Base-by-base conservation (phyloP, 64 coral and sea anemone genomes). In the Actinia equina region DNA sequence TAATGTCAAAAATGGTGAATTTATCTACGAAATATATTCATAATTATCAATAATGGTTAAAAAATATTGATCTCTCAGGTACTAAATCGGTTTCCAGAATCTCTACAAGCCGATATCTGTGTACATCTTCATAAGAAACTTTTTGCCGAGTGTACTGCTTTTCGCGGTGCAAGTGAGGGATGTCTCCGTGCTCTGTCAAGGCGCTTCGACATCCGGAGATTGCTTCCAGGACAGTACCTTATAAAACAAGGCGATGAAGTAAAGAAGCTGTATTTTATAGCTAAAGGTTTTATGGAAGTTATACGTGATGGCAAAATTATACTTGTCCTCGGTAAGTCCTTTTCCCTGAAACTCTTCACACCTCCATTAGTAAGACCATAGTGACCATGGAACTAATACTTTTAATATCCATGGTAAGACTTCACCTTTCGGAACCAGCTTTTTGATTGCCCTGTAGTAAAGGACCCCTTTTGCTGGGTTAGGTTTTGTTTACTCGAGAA, bases 181-280 rank as follows among this genome's bases (percentile, higher is more conserved):
- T 96, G 94, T 55, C 59, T 90, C 41, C 91, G 94, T 8, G 91
- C 91, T 17, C 94, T 96, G 14, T 91, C 94, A 4, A 89, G 70
- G 22, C 91, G 91, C 46, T 88, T 96, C 26, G 86, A 77, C 46
- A 87, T 87, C 9, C 74, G 86, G 56, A 91, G 91, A 54, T 88
- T 90, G 14, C 71, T 96, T 16, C 94, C 94, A 13, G 91, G 91
- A 45, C 94, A 96, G 59, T 96, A 93, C n/a, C 85, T 96, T 2
- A 93, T 96, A 16, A 96, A 96, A 88, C 94, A 93, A 52, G 94
- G 94, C 30, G 94, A 96, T 77, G 91, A 88, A 70, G 91, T 96
- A 15, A 87, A 90, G 15, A 89, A 83, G 26, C 79, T 96, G 10
- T 93, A 90, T 84, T 96, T 96, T 59, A 86, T 96, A 26, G 83